Evolutionary conservation across 30 jellyfish, hydroid and myxozoan genomes (phyloP).

Genomic region (Pseudorhiza aurosa): DNA sequence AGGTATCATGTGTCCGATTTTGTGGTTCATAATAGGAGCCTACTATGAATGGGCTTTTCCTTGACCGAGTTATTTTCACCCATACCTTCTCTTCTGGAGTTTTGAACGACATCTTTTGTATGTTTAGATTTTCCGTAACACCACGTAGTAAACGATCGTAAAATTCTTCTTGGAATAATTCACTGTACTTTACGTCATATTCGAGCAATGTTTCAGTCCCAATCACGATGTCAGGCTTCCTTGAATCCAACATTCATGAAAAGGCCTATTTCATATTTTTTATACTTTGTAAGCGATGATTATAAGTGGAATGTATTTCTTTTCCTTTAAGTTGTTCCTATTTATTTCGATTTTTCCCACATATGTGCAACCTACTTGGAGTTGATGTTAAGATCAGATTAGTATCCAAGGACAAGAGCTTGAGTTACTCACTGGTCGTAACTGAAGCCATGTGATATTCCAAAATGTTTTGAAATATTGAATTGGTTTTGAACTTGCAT

Average conservation of each 20-base stretch:
- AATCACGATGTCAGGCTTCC: slow-evolving; percentile 13
- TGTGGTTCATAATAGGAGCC: slow-evolving; percentile 3
- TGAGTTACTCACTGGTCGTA: too few species aligned
- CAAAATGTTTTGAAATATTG: too few species aligned
- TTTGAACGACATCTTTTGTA: slow-evolving; percentile 6
- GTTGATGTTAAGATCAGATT: slow-evolving; percentile 7
- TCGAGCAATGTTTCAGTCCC: slow-evolving; percentile 12
- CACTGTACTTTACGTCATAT: slow-evolving; percentile 13
- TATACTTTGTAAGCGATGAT: background rate
- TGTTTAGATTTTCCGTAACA: slow-evolving; percentile 8
- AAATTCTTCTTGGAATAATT: background rate
- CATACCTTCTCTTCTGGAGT: slow-evolving; percentile 24
- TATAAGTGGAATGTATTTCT: background rate
- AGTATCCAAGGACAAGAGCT: too few species aligned
- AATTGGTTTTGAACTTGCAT: too few species aligned
- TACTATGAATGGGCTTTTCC: background rate
- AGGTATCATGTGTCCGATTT: background rate
- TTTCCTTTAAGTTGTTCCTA: slow-evolving; percentile 3
- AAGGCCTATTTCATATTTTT: background rate
- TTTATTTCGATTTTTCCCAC: background rate
- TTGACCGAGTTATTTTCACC: slow-evolving; percentile 7
- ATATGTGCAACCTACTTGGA: slow-evolving; percentile 6
- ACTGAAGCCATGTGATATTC: too few species aligned
- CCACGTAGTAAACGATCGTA: background rate
- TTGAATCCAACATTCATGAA: slow-evolving; percentile 9